Conservation (phyloP, 2,888 invertebrate species). For the Creontiades dilutus region DNA sequence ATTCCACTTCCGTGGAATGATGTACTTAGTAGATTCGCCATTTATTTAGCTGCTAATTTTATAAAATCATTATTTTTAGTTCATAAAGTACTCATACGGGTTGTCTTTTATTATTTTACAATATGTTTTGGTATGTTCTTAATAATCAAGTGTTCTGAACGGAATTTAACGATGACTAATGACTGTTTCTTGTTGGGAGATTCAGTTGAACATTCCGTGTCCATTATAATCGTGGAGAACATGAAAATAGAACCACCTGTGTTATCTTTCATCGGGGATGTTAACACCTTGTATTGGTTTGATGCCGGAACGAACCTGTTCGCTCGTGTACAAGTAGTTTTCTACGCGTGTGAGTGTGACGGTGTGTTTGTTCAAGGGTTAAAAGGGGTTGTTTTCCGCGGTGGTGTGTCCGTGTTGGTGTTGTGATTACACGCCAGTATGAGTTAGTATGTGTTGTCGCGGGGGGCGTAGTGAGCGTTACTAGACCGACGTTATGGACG, state of each 20-base stretch:
- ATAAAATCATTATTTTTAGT: no score
- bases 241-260: constrained; percentile 2
- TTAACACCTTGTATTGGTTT: constrained; percentile 28
- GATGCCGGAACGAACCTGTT: not conserved
- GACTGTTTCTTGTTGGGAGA: no score
- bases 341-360: constrained; percentile 10
- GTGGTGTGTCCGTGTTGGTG: not conserved
- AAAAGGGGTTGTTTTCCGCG: constrained; percentile 7
- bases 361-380: constrained; percentile 31
- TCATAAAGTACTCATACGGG: no score
- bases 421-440: not conserved
- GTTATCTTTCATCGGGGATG: not conserved
- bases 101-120: no score
- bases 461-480: not conserved
- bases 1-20: no score
- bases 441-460: not conserved
- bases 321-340: not conserved
- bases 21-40: no score
- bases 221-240: not conserved
- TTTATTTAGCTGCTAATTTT: no score
- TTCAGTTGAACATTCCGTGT: no score
- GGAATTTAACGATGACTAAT: no score
- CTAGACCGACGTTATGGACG: not conserved
- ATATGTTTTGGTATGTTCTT: no score
- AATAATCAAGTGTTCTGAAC: no score